Percentiles rank a stretch among this genome's conserved stretches.
These are phyloP conservation scores for Montipora capitata DNA, from an alignment of 92 coral and sea anemone genomes.

Conservation along the genomic window DNA sequence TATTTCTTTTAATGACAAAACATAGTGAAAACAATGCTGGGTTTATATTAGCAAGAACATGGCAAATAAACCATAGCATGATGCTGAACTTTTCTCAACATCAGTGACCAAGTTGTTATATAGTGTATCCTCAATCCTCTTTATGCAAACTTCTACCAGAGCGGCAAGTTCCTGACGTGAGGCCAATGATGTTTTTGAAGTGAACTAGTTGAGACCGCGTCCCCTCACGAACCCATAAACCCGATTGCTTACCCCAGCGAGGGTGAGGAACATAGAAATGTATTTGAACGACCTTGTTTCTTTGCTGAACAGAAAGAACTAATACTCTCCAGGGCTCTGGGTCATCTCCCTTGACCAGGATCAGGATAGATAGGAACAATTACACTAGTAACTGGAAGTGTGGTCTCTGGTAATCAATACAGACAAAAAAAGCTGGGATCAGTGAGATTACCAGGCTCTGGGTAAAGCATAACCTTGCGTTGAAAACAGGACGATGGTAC, in stretches of 20 bases:
- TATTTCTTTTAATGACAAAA: no score
- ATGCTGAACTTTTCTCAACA: no score
- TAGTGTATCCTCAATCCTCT: no score
- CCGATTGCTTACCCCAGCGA: slow-evolving; percentile 3
- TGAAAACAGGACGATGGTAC: slow-evolving; percentile 38
- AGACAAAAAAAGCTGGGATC: slow-evolving; percentile 41
- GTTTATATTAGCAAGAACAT: no score
- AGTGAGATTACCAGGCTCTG: slow-evolving; percentile 41
- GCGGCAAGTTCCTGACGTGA: slow-evolving; percentile 5
- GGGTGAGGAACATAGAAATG: slow-evolving; percentile 22
- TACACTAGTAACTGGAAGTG: slow-evolving; percentile 38
- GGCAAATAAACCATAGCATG: no score
- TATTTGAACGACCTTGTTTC: slow-evolving; percentile 21
- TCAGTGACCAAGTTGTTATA: no score
- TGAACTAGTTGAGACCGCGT: slow-evolving; percentile 1
- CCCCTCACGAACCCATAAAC: slow-evolving; percentile 20
- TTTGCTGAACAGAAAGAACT: slow-evolving; percentile 30
- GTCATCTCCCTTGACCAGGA: slow-evolving; percentile 67
- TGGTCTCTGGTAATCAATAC: slow-evolving; percentile 24
- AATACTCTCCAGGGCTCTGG: slow-evolving; percentile 61
- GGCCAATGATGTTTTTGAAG: slow-evolving; percentile 14
- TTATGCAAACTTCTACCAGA: no score
- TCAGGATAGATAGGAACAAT: slow-evolving; percentile 62
- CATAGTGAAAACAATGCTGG: no score
- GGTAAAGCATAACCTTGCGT: slow-evolving; percentile 53